phyloP scores from a whole-genome alignment of 2,888 invertebrate genomes.

The Microctonus brassicae region DNA sequence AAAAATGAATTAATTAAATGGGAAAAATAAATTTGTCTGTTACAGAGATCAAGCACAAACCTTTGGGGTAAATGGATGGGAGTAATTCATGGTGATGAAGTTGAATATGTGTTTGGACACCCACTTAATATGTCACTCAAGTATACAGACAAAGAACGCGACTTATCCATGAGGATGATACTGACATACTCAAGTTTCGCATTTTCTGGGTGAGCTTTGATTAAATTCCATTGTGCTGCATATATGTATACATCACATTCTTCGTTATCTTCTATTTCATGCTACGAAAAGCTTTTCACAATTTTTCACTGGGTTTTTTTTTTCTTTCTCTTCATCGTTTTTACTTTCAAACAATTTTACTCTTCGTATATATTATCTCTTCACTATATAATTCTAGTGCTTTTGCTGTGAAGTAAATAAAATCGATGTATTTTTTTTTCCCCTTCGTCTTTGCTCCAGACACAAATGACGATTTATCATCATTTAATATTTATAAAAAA shows the following conservation, averaged over 20 bases:
- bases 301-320: not conserved
- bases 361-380: too few species aligned
- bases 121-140: conserved; percentile 90
- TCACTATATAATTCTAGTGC: not conserved
- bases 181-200: conserved; percentile 94
- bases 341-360: not conserved
- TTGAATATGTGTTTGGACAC: conserved; percentile 97
- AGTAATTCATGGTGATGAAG: conserved; percentile 98
- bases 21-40: conserved; percentile 53
- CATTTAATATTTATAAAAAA: too few species aligned
- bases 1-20: not conserved
- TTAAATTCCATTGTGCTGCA: conserved; percentile 4
- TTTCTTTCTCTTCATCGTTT: not conserved
- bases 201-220: conserved; percentile 85
- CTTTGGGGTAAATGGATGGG: conserved; percentile 99
- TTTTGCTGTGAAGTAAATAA: not conserved
- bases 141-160: conserved; percentile 88
- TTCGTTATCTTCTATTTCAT: not conserved
- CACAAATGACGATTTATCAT: not conserved
- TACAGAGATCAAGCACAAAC: conserved; percentile 90
- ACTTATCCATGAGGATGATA: conserved; percentile 92
- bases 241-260: not conserved
- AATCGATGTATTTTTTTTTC: not conserved
- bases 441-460: not conserved
- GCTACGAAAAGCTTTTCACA: not conserved